Base-by-base conservation (phyloP, 2,888 invertebrate species). In the Chamaedrilus cognettii region DNA sequence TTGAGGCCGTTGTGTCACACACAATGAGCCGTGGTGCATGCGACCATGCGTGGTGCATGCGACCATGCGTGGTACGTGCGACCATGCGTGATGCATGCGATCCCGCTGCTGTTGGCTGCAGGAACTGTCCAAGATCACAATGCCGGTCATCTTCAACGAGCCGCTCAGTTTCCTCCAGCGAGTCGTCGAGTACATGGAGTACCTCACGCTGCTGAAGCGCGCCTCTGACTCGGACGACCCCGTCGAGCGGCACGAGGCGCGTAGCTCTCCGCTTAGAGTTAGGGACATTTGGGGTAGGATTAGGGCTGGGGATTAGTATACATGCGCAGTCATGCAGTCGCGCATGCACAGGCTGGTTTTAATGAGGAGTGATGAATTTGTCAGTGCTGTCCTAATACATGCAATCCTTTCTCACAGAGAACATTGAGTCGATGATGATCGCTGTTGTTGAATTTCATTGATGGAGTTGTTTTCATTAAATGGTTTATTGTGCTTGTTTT, bases 71-170 rank as follows among this genome's bases (percentile, higher is more conserved):
- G n/a, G n/a, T n/a, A n/a, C n/a, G n/a, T n/a, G n/a, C n/a, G n/a
- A n/a, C n/a, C n/a, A n/a, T 42, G 42, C 19, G 11, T 42, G 11
- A 19, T 42, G 19, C 42, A 42, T 42, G 42, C 11, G 11, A 42
- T 42, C 19, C 11, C 42, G 42, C 19, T 42, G 19, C 42, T 42
- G 42, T 31, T 58, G 26, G 5, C 30, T 19, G 64, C 69, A 86
- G 82, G 96, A 96, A 85, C 87, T 96, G 75, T 94, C 94, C 82
- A 95, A 95, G 87, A 94, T 96, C 85, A 93, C 95, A 49, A 95
- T 96, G 94, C 96, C 96, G 70, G 94, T 96, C 73, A 91, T 93
- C 74, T 94, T 96, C 87, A 97, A 96, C 86, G 96, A 97, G 85
- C 96, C 96, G 11, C 87, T 97, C 70, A 94, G 93, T 77, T 96